Evolutionary conservation across 2,797 vertebrate genomes (phyloP), one percentile per base, ranked within the genome.

Genomic region (Rhyacichthys aspro): DNA sequence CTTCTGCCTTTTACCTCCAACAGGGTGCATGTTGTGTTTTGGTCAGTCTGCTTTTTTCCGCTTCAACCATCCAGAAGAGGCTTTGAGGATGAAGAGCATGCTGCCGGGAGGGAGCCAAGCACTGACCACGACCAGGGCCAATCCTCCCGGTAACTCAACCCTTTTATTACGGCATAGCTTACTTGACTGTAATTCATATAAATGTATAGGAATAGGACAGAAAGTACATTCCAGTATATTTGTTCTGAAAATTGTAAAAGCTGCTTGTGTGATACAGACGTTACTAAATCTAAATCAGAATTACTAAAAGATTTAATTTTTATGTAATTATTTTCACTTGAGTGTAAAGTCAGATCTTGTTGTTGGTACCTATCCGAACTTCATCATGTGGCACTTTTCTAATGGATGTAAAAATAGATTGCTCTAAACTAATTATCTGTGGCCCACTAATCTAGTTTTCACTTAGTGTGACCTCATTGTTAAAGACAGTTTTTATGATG

Each of bases 21-120:
- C 87, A 99, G 97, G 97, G 63, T 98, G 96, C 86, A 97, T 97
- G 95, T 92, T 99, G 87, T 98, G 97, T 88, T 93, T 99, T 72
- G 97, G 97, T 64, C 96, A 96, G 86, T 94, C 95, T 1, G 93
- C 93, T 56, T 98, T 96, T 85, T 95, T 98, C 66, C 95, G 96
- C 66, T 98, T 98, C 91, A 98, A 98, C 86, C 96, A 98, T 78
- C 97, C 97, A 0, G 96, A 95, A 0, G 96, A 98, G 85, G 96
- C 97, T 81, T 92, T 94, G 88, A 92, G 94, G 90, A 99, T 99
- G 94, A 98, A 97, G 88, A 96, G 94, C 82, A 95, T 96, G 95
- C 90, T 96, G 84, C 95, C 96, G 0, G 85, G 84, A 0, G 92
- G 87, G 41, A 79, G 63, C 74, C 82, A 83, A 55, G 91, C 88